A percentile compares a stretch with the other conserved stretches of the same genome.
Conservation (phyloP, 2,113 vertebrate species). For the Anolis carolinensis region DNA sequence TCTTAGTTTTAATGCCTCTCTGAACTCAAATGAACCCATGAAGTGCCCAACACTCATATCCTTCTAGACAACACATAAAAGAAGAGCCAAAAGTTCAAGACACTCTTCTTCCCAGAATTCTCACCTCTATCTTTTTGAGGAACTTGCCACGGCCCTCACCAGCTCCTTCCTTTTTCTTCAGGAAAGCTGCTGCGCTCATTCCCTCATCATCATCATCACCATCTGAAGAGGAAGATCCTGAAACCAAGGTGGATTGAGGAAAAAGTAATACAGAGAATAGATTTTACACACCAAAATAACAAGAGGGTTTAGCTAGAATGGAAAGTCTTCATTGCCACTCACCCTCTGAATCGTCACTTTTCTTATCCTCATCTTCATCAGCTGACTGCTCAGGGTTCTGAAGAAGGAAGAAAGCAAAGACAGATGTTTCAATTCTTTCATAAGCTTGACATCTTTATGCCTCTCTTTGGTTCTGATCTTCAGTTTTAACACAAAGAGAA, state of each 20-base stretch:
- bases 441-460: background rate
- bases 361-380: slow-evolving; percentile 89
- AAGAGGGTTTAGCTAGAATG: background rate
- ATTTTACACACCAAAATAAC: background rate
- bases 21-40: background rate
- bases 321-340: slow-evolving; percentile 11
- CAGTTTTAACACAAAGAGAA: background rate
- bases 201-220: slow-evolving; percentile 73
- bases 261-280: background rate
- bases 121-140: slow-evolving; percentile 83
- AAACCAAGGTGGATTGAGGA: background rate
- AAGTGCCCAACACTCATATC: background rate
- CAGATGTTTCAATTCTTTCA: background rate
- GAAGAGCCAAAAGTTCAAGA: background rate
- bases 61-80: background rate
- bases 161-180: slow-evolving; percentile 83
- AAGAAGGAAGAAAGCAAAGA: background rate
- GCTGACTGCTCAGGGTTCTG: slow-evolving; percentile 91
- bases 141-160: slow-evolving; percentile 81
- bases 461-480: too few relatives aligned
- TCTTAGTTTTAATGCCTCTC: too few relatives aligned
- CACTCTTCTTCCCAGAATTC: background rate
- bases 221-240: slow-evolving; percentile 72
- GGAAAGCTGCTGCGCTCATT: slow-evolving; percentile 77
- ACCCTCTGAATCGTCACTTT: slow-evolving; percentile 85